Evolutionary conservation across 2,888 invertebrate species (phyloP).

Genomic region (Hypercompe scribonia): DNA sequence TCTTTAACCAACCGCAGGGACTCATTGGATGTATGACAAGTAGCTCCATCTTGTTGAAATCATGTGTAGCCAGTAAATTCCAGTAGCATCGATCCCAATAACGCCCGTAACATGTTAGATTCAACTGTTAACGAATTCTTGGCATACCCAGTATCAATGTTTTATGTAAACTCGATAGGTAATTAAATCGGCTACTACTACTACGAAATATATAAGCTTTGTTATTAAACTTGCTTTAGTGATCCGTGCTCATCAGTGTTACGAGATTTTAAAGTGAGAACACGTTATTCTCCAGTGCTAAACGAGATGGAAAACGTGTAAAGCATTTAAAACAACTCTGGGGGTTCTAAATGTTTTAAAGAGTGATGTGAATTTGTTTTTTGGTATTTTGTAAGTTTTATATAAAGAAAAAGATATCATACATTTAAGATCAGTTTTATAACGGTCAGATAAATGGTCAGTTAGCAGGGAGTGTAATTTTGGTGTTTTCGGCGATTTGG

Average conservation of each 20-base stretch:
- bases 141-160: background rate
- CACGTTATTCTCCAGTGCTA: background rate
- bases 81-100: too few species aligned
- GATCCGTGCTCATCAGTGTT: background rate
- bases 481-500: too few species aligned
- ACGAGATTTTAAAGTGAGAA: background rate
- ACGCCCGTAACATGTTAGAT: too few species aligned
- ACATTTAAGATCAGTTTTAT: too few species aligned
- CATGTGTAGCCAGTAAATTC: too few species aligned
- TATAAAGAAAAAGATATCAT: background rate
- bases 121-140: too few species aligned
- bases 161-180: background rate
- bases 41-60: too few species aligned
- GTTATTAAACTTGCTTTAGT: background rate
- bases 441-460: too few species aligned
- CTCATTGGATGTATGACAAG: too few species aligned
- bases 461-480: too few species aligned
- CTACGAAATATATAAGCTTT: background rate
- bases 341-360: background rate
- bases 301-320: conserved; percentile 1
- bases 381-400: background rate
- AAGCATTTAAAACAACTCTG: background rate
- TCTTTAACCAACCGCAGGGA: too few species aligned
- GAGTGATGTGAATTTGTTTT: background rate
- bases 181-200: background rate